A percentile compares a stretch with the other conserved stretches of the same genome.
Conservation (phyloP, 2,797 vertebrate genomes). For the Syngnathus acus region DNA sequence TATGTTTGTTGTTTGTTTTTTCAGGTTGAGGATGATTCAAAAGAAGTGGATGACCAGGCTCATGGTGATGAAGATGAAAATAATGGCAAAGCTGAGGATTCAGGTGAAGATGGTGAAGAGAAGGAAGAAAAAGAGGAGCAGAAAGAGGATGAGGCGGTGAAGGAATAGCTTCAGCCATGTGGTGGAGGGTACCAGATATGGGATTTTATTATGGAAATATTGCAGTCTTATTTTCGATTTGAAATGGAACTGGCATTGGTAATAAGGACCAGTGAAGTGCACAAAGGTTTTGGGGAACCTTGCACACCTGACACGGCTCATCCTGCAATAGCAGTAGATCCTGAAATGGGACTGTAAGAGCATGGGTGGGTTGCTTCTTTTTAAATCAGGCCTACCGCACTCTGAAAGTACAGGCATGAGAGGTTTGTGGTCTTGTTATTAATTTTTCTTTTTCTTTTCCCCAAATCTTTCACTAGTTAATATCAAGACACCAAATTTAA, state of each 20-base stretch:
- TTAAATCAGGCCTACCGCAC: background rate
- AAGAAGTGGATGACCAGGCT: slow-evolving; percentile 29
- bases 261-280: background rate
- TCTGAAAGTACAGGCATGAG: no score
- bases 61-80: slow-evolving; percentile 11
- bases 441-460: background rate
- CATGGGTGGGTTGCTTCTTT: background rate
- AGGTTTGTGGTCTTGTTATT: background rate
- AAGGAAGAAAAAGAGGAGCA: slow-evolving; percentile 1
- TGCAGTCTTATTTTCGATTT: background rate
- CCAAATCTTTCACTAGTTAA: background rate
- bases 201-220: background rate
- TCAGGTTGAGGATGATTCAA: slow-evolving; percentile 32
- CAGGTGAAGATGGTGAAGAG: slow-evolving; percentile 1
- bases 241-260: background rate
- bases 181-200: background rate
- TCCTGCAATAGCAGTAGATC: background rate
- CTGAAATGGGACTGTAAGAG: slow-evolving; percentile 1
- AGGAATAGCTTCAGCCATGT: slow-evolving; percentile 17
- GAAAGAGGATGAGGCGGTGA: slow-evolving; percentile 1
- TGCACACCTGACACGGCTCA: background rate
- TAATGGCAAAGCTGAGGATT: slow-evolving; percentile 11
- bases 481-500: background rate
- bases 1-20: background rate
- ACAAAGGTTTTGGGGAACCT: background rate